phyloP scores from a whole-genome alignment of 1,140 invertebrate species.

The Pectinophora gossypiella region DNA sequence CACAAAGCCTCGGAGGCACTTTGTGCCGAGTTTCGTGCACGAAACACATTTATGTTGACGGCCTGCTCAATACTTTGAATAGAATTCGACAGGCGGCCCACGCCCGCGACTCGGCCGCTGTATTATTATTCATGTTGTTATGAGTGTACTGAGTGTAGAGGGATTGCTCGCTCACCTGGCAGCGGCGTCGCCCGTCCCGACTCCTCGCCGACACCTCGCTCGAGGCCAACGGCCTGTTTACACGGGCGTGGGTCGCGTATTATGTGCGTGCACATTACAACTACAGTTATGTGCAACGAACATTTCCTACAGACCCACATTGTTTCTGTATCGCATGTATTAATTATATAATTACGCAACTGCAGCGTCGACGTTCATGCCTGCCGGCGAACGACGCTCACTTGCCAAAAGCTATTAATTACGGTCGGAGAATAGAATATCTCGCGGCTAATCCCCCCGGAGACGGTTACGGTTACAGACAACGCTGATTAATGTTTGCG shows the following conservation, averaged over 20 bases:
- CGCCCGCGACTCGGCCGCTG: constrained; percentile 7
- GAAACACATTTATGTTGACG: constrained; percentile 16
- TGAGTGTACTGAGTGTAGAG: constrained; percentile 18
- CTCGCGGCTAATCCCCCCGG: constrained; percentile 61
- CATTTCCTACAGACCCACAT: constrained; percentile 33
- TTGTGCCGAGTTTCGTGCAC: constrained; percentile 17
- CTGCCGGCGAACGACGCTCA: constrained; percentile 42
- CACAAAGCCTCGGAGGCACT: constrained; percentile 14
- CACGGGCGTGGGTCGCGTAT: constrained; percentile 42
- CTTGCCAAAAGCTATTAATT: constrained; percentile 75
- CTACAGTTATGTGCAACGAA: constrained; percentile 34
- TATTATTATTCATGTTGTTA: constrained; percentile 35
- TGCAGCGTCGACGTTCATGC: constrained; percentile 35
- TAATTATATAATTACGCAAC: constrained; percentile 59
- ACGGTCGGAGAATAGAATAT: constrained; percentile 68
- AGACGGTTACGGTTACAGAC: constrained; percentile 67
- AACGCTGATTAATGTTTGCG: constrained; percentile 68
- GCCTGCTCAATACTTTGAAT: constrained; percentile 12
- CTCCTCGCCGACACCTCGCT: constrained; percentile 30
- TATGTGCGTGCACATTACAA: constrained; percentile 33
- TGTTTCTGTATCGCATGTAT: constrained; percentile 39
- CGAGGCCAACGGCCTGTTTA: constrained; percentile 49
- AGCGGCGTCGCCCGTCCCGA: constrained; percentile 25
- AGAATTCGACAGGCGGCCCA: constrained; percentile 24
- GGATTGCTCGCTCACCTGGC: constrained; percentile 25